Evolutionary conservation across 2,797 vertebrate species (phyloP).

Genomic region (Protonibea diacanthus): DNA sequence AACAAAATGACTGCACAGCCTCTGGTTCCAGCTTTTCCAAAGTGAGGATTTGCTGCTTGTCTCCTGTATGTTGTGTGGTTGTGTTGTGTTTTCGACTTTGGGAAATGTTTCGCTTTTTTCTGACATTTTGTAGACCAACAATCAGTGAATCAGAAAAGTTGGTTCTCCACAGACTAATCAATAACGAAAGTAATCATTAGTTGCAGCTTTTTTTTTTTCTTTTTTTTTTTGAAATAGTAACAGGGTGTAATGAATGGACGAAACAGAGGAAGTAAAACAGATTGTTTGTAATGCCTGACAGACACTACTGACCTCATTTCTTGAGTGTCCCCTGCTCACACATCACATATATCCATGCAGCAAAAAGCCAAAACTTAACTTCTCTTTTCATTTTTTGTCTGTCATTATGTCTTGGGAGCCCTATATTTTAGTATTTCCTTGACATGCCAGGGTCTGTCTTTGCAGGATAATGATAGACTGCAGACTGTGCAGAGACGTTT

Average conservation of each 20-base stretch:
- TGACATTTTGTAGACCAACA: no score
- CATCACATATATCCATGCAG: constrained; percentile 35
- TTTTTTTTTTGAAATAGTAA: background rate
- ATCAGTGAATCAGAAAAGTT: no score
- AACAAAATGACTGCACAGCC: background rate
- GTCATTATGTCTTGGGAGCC: constrained; percentile 60
- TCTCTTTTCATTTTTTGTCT: constrained; percentile 43
- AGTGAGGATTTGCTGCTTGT: background rate
- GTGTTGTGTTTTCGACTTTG: no score
- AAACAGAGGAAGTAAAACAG: background rate
- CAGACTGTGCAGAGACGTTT: constrained; percentile 51
- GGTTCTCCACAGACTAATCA: no score
- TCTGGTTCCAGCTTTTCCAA: background rate
- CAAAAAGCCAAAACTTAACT: constrained; percentile 37
- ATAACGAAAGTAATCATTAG: no score
- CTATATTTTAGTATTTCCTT: constrained; percentile 69
- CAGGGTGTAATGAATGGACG: background rate
- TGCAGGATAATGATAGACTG: constrained; percentile 72
- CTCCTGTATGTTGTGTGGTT: background rate
- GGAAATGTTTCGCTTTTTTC: no score
- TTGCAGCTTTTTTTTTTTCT: no score
- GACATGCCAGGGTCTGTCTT: constrained; percentile 67
- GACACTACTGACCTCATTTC: constrained; percentile 38
- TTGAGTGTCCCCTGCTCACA: constrained; percentile 21
- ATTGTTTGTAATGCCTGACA: constrained; percentile 26